Conservation (phyloP, 2,113 vertebrate species). For the Bolborhynchus lineola region DNA sequence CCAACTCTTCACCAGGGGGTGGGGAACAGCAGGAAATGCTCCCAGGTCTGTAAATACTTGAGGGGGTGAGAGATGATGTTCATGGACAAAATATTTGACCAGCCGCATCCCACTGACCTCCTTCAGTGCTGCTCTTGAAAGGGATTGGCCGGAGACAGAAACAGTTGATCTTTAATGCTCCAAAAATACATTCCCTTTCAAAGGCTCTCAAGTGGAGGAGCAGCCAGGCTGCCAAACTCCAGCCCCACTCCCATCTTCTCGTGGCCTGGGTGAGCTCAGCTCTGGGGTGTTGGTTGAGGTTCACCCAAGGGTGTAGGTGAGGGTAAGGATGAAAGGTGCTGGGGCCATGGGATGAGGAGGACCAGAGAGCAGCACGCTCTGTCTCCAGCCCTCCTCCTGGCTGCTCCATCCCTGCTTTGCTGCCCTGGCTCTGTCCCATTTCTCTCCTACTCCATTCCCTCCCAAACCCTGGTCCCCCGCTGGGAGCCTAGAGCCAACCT, state of each 20-base stretch:
- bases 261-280: background rate
- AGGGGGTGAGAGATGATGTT: slow-evolving; percentile 57
- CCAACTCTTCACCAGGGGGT: background rate
- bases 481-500: background rate
- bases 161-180: slow-evolving; percentile 46
- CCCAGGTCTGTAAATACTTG: slow-evolving; percentile 50
- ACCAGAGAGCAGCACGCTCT: background rate
- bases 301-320: background rate
- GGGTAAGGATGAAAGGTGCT: background rate
- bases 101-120: slow-evolving; percentile 61
- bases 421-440: background rate
- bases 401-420: background rate
- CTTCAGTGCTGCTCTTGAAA: slow-evolving; percentile 29
- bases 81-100: slow-evolving; percentile 48
- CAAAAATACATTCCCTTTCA: slow-evolving; percentile 60
- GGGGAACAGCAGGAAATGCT: slow-evolving; percentile 48
- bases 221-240: background rate
- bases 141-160: background rate
- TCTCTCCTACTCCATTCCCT: background rate
- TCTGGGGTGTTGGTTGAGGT: accelerated
- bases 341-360: accelerated
- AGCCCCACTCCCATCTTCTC: background rate
- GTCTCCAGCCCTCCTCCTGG: background rate
- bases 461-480: background rate
- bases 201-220: slow-evolving; percentile 17